These are phyloP conservation scores for Telmatherina bonti DNA, from an alignment of 2,797 vertebrate genomes.

Conservation along the genomic window DNA sequence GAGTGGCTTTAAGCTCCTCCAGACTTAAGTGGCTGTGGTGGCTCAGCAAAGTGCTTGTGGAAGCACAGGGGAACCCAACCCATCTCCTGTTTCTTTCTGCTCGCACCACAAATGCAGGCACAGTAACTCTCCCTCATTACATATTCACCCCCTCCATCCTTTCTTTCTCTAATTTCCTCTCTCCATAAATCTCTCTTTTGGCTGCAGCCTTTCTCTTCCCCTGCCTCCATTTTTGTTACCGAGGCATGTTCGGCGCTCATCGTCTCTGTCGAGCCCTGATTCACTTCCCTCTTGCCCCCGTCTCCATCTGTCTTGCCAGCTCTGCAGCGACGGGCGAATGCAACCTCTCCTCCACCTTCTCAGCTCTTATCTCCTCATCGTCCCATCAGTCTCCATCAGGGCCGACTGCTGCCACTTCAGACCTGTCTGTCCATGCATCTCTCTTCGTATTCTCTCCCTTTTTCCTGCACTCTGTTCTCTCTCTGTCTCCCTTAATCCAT, in stretches of 20 bases:
- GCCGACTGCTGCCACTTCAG: constrained; percentile 80
- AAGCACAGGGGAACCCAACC: constrained; percentile 55
- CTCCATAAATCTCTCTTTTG: constrained; percentile 64
- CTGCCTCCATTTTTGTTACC: constrained; percentile 59
- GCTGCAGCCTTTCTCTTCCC: constrained; percentile 22
- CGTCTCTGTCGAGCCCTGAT: constrained; percentile 63
- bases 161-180: constrained; percentile 58
- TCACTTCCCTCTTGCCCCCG: constrained; percentile 59
- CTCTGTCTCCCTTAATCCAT: constrained; percentile 60
- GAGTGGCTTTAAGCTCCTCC: constrained; percentile 49
- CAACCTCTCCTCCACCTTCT: constrained; percentile 66
- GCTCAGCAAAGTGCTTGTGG: constrained; percentile 71
- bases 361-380: constrained; percentile 73
- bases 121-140: constrained; percentile 50
- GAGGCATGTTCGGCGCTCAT: constrained; percentile 56
- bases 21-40: constrained; percentile 73
- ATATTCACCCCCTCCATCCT: constrained; percentile 29
- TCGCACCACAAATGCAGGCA: constrained; percentile 30
- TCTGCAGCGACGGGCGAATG: constrained; percentile 50
- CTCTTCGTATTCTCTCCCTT: constrained; percentile 58
- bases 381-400: constrained; percentile 83
- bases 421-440: constrained; percentile 80
- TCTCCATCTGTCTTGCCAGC: constrained; percentile 65
- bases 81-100: constrained; percentile 56
- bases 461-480: constrained; percentile 40